Evolutionary conservation across 2,113 vertebrate genomes (phyloP), one percentile per base, ranked within the genome.

Genomic region (Pipra filicauda): DNA sequence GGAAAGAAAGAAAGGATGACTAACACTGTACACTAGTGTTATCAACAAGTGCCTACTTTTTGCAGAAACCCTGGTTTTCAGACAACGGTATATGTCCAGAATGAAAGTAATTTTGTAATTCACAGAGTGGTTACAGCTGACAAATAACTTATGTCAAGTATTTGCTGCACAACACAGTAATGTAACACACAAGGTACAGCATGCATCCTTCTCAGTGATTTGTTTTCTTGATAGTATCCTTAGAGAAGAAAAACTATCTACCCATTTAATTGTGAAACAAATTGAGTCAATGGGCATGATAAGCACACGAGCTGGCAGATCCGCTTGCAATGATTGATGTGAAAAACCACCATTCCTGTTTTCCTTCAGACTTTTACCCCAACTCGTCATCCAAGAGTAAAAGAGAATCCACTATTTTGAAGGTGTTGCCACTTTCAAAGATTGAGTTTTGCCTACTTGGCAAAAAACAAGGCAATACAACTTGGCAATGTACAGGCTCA

Each of bases 1-100:
- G 66, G 58, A 95, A 61, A 92, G 70, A 97, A 96, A 14, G 65
- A 46, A 86, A 65, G n/a, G 13, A 35, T 5, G 3, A 67, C 75
- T 78, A 95, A 37, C 11, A 9, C 5, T 71, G 64, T 2, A 44
- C 24, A 84, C 8, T 26, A 55, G 4, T 3, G 18, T 33, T 69
- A 70, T 8, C 30, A 74, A 58, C 28, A 71, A 59, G 20, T 23
- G n/a, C 24, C 31, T 69, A 19, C 44, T 21, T n/a, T 15, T 9
- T 77, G 61, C 80, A 81, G 86, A 87, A 51, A 70, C 22, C 6
- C 2, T 55, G 51, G 19, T n/a, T 75, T 70, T 67, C 74, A 75
- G 43, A 16, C 44, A 76, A 24, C 0, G 1, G 19, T 2, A 8
- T 5, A 51, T 0, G 2, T 62, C 59, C 59, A 91, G 28, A 57